Base-by-base conservation (phyloP, 2,888 invertebrate genomes). In the Blastobasis lacticolella region DNA sequence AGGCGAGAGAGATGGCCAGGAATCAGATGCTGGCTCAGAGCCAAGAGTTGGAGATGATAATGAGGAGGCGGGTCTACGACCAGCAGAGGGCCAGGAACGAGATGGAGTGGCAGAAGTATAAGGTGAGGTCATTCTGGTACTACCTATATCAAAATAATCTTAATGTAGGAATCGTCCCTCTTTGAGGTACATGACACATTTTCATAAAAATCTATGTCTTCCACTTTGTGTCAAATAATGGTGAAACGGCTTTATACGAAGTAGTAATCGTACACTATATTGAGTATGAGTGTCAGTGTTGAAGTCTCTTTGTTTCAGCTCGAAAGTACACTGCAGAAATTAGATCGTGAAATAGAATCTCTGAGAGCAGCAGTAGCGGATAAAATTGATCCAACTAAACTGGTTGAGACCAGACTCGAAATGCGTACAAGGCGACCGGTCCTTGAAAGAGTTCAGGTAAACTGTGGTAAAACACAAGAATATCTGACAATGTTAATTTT, bases 391-490 rank as follows among this genome's bases (percentile, higher is more conserved):
- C 92, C 93, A 0, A 89, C 94, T 45, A 97, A 97, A 73, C 84
- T 97, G 61, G 95, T 94, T 5, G 95, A 97, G 79, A 96, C 96
- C 0, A 90, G 97, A 49, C 88, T 97, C 49, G 97, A 97, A 75
- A 95, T 94, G 69, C 89, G 96, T 49, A 92, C 92, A 0, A 92
- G 93, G 71, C 89, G 96, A 49, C 92, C 94, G 0, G 94, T 94
- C 10, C 91, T 92, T 53, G 97, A 97, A 71, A 79, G 85, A 63
- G 87, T 88, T 4, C 80, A 80, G 68, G 83, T 78, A 58, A 59
- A 50, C 10, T 49, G n/a, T 48, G 8, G 37, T 5, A 40, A 40
- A 40, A 40, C 41, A 8, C 41, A 40, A 40, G 2, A 40, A 23
- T 23, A n/a, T n/a, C n/a, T n/a, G 23, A 3, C 23, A 23, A 23